Percentiles rank a stretch among this genome's conserved stretches.
These are phyloP conservation scores for Smutsia gigantea DNA, from an alignment of 2,797 vertebrate genomes.

Conservation along the genomic window DNA sequence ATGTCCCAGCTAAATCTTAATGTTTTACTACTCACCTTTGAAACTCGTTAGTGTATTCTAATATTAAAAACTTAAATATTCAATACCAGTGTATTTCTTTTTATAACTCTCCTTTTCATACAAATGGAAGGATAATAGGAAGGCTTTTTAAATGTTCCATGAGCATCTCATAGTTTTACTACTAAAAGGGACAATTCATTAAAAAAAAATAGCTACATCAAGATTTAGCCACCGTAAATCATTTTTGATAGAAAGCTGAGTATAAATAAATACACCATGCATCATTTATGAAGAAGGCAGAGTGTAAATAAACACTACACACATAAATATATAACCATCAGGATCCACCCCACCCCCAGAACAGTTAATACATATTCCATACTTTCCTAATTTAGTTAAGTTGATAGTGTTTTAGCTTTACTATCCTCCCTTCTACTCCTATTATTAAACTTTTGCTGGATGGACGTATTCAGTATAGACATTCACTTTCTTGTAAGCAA, in stretches of 20 bases:
- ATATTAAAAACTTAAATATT: not conserved
- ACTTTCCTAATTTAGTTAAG: not conserved
- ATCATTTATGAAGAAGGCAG: not conserved
- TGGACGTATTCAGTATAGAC: not conserved
- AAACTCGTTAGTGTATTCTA: not conserved
- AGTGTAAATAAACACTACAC: not conserved
- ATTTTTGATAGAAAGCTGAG: not conserved
- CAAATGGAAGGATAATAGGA: not conserved
- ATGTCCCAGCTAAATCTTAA: not conserved
- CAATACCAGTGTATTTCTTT: not conserved
- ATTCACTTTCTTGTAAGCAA: conserved; percentile 24
- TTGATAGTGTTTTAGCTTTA: not conserved
- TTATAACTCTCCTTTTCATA: not conserved
- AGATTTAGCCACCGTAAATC: not conserved
- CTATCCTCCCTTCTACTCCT: not conserved
- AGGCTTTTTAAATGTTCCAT: not conserved
- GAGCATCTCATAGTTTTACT: not conserved
- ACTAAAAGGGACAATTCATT: not conserved
- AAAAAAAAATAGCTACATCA: conserved; percentile 6
- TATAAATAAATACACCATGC: not conserved
- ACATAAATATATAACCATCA: not conserved
- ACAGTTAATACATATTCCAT: not conserved
- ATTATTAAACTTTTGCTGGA: not conserved
- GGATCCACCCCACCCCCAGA: not conserved
- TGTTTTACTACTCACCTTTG: not conserved